These are phyloP conservation scores for Microctenopoma lineatum DNA, from an alignment of 2,797 vertebrate genomes.

Conservation along the genomic window DNA sequence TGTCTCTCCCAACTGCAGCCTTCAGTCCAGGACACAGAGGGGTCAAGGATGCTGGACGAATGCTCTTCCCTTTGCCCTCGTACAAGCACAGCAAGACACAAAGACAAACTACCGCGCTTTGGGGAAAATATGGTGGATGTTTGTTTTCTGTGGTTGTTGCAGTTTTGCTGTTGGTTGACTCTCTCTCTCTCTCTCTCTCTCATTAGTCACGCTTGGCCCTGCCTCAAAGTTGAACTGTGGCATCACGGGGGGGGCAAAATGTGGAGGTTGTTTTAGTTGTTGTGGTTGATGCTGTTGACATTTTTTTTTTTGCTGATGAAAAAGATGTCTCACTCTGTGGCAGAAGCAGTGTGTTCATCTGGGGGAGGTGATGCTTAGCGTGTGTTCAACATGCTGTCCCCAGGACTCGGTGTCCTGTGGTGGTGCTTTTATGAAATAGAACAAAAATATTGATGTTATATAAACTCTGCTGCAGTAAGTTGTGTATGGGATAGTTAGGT, in stretches of 20 bases:
- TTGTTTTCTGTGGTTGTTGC: slow-evolving; percentile 58
- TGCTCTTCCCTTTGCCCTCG: slow-evolving; percentile 39
- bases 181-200: slow-evolving; percentile 2
- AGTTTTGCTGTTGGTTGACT: slow-evolving; percentile 30
- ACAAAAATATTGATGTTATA: slow-evolving; percentile 10
- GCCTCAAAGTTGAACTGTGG: slow-evolving; percentile 35
- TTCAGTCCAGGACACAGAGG: slow-evolving; percentile 26
- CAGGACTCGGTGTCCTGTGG: slow-evolving; percentile 29
- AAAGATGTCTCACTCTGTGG: slow-evolving; percentile 29
- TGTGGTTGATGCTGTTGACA: slow-evolving; percentile 30
- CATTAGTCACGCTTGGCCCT: slow-evolving; percentile 32
- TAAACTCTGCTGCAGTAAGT: slow-evolving; percentile 1
- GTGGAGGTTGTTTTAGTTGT: slow-evolving; percentile 21
- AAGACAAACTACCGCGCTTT: slow-evolving; percentile 42
- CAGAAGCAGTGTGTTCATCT: slow-evolving; percentile 23
- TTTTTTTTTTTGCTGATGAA: slow-evolving; percentile 40
- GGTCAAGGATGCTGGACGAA: slow-evolving; percentile 50
- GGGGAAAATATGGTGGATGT: slow-evolving; percentile 54
- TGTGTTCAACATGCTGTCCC: slow-evolving; percentile 17
- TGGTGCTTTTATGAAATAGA: slow-evolving; percentile 8
- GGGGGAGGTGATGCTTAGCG: slow-evolving; percentile 20
- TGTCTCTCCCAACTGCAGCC: slow-evolving; percentile 65
- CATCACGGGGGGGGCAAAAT: slow-evolving; percentile 22
- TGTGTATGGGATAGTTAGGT: not conserved
- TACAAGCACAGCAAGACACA: slow-evolving; percentile 57